These are phyloP conservation scores for Arbacia lixula DNA, from an alignment of 53 echinoderm and acorn worm species.

Conservation along the genomic window DNA sequence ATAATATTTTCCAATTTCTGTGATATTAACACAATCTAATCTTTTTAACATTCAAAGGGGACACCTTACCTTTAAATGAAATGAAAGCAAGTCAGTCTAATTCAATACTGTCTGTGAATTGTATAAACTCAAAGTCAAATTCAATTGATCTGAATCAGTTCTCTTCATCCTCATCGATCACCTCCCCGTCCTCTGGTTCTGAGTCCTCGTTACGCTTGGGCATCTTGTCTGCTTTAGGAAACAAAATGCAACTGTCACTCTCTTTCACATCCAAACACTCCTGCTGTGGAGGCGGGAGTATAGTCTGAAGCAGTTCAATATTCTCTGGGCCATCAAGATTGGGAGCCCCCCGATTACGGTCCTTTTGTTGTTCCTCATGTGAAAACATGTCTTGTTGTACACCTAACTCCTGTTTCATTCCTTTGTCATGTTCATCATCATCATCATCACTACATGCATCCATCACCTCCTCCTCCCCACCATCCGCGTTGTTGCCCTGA, in stretches of 20 bases:
- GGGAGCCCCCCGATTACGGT: too few species aligned
- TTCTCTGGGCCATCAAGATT: too few species aligned
- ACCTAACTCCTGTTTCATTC: neutral
- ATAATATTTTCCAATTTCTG: too few species aligned
- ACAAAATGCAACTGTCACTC: neutral
- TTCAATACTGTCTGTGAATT: too few species aligned
- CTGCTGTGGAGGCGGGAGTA: neutral
- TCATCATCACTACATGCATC: slow-evolving; percentile 12
- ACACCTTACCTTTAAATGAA: too few species aligned
- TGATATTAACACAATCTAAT: too few species aligned
- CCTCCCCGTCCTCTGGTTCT: slow-evolving; percentile 47
- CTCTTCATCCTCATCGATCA: slow-evolving; percentile 40
- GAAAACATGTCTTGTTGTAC: neutral
- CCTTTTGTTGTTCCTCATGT: too few species aligned
- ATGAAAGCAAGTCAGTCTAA: too few species aligned
- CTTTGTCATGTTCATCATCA: neutral
- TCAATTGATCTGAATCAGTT: neutral
- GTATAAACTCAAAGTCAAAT: neutral
- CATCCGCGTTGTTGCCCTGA: neutral
- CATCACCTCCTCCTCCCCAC: neutral
- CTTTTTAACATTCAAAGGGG: too few species aligned
- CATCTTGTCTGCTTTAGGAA: slow-evolving; percentile 1
- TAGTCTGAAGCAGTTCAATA: too few species aligned
- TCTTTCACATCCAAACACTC: neutral
- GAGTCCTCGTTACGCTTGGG: slow-evolving; percentile 43